Evolutionary conservation across 2,888 invertebrate species (phyloP), one percentile per base, ranked within the genome.

Genomic region (Meloe dianella): DNA sequence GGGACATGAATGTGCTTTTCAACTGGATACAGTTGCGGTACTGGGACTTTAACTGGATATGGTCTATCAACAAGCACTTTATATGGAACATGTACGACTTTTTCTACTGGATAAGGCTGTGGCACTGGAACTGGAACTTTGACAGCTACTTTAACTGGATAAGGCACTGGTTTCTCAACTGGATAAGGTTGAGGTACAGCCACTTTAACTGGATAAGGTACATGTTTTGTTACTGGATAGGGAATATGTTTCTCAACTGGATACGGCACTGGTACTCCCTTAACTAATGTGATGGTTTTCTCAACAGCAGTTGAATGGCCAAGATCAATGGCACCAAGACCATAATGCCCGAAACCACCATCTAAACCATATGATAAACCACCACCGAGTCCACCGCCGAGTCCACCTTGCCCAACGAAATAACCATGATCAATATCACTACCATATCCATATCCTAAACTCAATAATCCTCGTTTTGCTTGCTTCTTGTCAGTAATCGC

Each of bases 391-490:
- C 65, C 81, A 68, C 74, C 78, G 68, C 69, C 78, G 66, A 69
- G 60, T 60, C 71, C 66, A 35, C 89, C 89, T 78, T 82, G 83
- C 63, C 91, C 91, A 75, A 91, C 85, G 12, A 78, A 75, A 81
- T 91, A 90, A 60, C 93, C 93, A 71, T 92, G 84, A 80, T 92
- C 92, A 72, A 91, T 88, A 73, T 92, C 92, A 77, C 90, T 89
- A 68, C 92, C 92, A 82, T 93, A 93, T 63, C 93, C 93, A 77
- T 93, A 92, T 75, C 93, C 93, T 80, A 93, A 86, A 81, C 91
- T 89, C 67, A 92, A 86, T 76, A 93, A 88, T 74, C 93, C 93
- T 75, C 93, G 91, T 84, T 94, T 93, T 85, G 92, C 92, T 82
- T 92, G 88, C 83, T 93, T 93, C 87, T 93, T 92, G 71, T 91